phyloP scores from a whole-genome alignment of 2,888 invertebrate species.

The Graphium colonna region DNA sequence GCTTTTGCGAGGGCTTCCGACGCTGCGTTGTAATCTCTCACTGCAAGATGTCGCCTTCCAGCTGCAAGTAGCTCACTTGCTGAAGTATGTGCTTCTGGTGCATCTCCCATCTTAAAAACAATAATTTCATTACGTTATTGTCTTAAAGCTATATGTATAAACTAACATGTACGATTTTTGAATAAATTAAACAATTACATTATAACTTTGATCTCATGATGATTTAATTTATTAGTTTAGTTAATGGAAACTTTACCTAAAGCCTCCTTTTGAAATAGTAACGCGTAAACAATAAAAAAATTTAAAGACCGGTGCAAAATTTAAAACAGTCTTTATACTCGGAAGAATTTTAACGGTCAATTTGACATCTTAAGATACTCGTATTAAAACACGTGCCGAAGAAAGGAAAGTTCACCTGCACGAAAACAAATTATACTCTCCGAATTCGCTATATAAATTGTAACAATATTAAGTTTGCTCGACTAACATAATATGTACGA shows the following conservation, averaged over 20 bases:
- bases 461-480: too few relatives aligned
- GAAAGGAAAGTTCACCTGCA: too few relatives aligned
- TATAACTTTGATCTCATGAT: not conserved
- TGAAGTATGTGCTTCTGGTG: conserved; percentile 64
- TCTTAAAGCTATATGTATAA: not conserved
- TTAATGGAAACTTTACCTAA: not conserved
- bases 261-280: too few relatives aligned
- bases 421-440: too few relatives aligned
- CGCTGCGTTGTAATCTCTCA: conserved; percentile 86
- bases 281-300: too few relatives aligned
- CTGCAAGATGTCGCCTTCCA: conserved; percentile 89
- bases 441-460: too few relatives aligned
- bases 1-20: conserved; percentile 86
- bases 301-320: too few relatives aligned
- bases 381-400: too few relatives aligned
- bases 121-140: not conserved
- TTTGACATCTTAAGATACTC: conserved; percentile 1
- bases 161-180: not conserved
- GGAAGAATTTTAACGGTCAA: conserved; percentile 4
- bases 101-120: conserved; percentile 78
- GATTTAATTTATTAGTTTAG: not conserved
- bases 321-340: too few relatives aligned
- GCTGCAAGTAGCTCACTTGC: conserved; percentile 82
- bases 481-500: not conserved
- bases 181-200: not conserved